Conservation (phyloP, 2,113 vertebrate genomes). For the Cololabis saira region DNA sequence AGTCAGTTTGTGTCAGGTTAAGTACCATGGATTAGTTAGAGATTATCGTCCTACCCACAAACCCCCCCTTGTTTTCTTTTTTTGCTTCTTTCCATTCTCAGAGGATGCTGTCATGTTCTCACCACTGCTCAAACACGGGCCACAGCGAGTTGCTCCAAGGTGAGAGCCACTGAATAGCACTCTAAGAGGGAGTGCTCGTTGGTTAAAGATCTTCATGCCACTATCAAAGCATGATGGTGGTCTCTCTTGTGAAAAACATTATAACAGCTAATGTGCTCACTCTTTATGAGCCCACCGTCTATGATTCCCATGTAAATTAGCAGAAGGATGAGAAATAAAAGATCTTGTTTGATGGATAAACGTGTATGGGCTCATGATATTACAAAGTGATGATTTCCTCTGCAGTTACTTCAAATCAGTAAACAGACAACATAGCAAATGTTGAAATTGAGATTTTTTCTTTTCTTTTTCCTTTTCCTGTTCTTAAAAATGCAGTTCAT, state of each 20-base stretch:
- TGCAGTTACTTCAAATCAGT: background rate
- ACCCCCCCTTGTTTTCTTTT: constrained; percentile 18
- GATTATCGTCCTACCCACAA: constrained; percentile 58
- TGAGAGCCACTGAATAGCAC: constrained; percentile 55
- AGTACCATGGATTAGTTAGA: constrained; percentile 62
- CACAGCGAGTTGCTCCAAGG: constrained; percentile 42
- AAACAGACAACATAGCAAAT: background rate
- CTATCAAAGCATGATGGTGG: constrained; percentile 25
- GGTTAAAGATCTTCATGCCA: constrained; percentile 14
- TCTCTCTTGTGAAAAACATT: constrained; percentile 24
- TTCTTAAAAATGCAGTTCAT: background rate
- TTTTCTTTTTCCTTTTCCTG: background rate
- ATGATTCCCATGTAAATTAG: too few species aligned
- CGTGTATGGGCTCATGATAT: background rate
- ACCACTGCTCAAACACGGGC: constrained; percentile 52
- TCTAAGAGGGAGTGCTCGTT: constrained; percentile 37
- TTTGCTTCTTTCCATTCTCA: constrained; percentile 44
- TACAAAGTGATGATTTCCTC: background rate
- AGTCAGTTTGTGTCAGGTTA: constrained; percentile 64
- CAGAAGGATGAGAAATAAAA: too few species aligned
- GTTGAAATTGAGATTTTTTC: background rate
- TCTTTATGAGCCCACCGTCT: too few species aligned
- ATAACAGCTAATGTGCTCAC: constrained; percentile 12
- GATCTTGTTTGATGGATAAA: constrained; percentile 5
- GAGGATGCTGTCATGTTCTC: constrained; percentile 67